Conservation (phyloP, 2,113 vertebrate genomes). For the Esox niger region DNA sequence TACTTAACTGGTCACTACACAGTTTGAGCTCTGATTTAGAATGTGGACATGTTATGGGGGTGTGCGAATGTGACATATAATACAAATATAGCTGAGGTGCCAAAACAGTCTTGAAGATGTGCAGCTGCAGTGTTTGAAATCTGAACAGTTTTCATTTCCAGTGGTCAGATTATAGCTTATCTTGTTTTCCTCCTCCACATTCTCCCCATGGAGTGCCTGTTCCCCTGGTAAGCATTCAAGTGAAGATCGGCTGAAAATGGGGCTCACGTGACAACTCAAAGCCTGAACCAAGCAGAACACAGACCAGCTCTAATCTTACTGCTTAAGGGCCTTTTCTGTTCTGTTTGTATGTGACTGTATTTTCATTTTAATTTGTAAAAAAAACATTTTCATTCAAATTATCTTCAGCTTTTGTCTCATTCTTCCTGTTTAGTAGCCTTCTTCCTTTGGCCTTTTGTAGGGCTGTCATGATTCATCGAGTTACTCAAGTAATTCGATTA, state of each 20-base stretch:
- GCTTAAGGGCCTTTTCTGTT: not conserved
- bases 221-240: not conserved
- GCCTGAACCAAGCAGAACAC: not conserved
- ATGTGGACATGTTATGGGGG: conserved; percentile 28
- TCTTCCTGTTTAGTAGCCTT: conserved; percentile 1
- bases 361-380: not conserved
- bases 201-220: not conserved
- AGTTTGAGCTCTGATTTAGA: conserved; percentile 30
- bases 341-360: not conserved
- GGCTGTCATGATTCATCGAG: not conserved
- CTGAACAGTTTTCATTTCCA: conserved; percentile 10
- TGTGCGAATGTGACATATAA: too few species aligned
- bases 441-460: not conserved
- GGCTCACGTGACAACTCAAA: not conserved
- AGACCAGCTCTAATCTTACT: not conserved
- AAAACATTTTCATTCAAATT: conserved; percentile 16
- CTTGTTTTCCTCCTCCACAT: not conserved
- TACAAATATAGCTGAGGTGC: conserved; percentile 21
- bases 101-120: conserved; percentile 27
- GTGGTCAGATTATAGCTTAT: not conserved
- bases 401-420: conserved; percentile 2
- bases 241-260: not conserved
- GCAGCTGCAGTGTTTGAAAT: conserved; percentile 15
- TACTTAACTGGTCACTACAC: conserved; percentile 6
- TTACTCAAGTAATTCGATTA: too few species aligned